A percentile compares a stretch with the other conserved stretches of the same genome.
phyloP scores from a whole-genome alignment of 1,140 invertebrate species.

The Nebria ingens region DNA sequence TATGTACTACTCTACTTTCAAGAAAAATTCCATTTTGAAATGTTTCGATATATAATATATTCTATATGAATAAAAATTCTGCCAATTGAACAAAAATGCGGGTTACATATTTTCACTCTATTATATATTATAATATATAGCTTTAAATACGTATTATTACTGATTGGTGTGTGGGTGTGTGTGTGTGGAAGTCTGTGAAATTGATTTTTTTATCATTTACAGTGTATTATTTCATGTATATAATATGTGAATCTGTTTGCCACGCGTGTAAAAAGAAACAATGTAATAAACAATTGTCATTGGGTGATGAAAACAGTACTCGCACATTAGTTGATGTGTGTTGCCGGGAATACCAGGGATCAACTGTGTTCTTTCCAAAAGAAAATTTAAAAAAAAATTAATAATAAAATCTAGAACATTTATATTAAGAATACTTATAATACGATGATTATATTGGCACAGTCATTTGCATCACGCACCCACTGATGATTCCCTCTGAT shows the following conservation, averaged over 20 bases:
- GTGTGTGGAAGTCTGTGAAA: background rate
- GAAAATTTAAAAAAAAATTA: background rate
- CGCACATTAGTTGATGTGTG: conserved; percentile 6
- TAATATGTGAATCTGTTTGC: background rate
- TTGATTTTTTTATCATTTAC: background rate
- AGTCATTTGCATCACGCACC: conserved; percentile 2
- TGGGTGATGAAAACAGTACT: no score
- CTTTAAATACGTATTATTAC: conserved; percentile 7
- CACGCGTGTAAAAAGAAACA: background rate
- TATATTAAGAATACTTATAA: background rate
- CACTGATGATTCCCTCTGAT: conserved; percentile 5
- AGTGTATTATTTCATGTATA: conserved; percentile 2
- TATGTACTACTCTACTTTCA: conserved; percentile 14
- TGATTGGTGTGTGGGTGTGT: background rate
- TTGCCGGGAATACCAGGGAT: conserved; percentile 1
- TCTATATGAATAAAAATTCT: conserved; percentile 22
- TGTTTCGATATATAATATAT: conserved; percentile 18
- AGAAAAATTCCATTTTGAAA: conserved; percentile 17
- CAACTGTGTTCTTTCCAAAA: conserved; percentile 5
- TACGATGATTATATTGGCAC: background rate
- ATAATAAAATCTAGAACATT: background rate
- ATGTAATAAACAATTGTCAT: background rate
- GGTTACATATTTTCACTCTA: conserved; percentile 14
- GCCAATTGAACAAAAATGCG: conserved; percentile 27
- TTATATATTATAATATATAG: conserved; percentile 4